Percentiles rank a stretch among this genome's conserved stretches.
These are phyloP conservation scores for Oikopleura dioica DNA, from an alignment of 23 tunicate species.

Conservation along the genomic window DNA sequence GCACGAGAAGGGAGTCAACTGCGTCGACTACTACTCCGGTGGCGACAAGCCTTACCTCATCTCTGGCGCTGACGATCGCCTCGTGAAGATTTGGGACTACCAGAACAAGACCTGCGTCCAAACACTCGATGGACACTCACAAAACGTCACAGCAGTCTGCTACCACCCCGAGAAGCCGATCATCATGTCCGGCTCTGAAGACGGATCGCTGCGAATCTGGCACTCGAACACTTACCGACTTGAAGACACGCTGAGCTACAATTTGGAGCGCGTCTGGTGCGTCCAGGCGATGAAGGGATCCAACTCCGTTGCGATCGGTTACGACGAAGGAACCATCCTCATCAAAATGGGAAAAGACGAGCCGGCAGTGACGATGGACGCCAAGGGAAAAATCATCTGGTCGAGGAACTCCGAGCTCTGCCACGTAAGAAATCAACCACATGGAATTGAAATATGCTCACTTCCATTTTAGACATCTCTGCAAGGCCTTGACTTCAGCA, in stretches of 20 bases:
- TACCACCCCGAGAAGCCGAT: conserved; percentile 98
- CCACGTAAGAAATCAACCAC: no score
- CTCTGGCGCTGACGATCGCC: conserved; percentile 90
- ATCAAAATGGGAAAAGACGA: conserved; percentile 94
- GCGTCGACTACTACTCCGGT: conserved; percentile 95
- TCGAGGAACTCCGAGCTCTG: conserved; percentile 95
- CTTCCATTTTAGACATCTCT: no score
- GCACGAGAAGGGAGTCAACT: conserved; percentile 97
- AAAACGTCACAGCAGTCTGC: conserved; percentile 62
- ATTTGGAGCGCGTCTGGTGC: conserved; percentile 96
- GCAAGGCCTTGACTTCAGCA: not conserved
- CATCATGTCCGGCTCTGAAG: conserved; percentile 94
- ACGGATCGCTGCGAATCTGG: conserved; percentile 76
- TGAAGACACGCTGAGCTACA: conserved; percentile 66
- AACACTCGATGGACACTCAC: conserved; percentile 92
- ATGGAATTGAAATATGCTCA: no score
- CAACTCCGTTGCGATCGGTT: conserved; percentile 64
- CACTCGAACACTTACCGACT: conserved; percentile 85
- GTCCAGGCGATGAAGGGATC: conserved; percentile 48
- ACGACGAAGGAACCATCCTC: conserved; percentile 94
- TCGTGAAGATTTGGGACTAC: conserved; percentile 93
- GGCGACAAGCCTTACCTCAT: conserved; percentile 98
- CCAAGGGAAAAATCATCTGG: conserved; percentile 93
- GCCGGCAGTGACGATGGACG: conserved; percentile 98
- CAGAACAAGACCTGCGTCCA: conserved; percentile 98